Evolutionary conservation across 92 coral and sea anemone genomes (phyloP).

Genomic region (Zoanthus gigantus): DNA sequence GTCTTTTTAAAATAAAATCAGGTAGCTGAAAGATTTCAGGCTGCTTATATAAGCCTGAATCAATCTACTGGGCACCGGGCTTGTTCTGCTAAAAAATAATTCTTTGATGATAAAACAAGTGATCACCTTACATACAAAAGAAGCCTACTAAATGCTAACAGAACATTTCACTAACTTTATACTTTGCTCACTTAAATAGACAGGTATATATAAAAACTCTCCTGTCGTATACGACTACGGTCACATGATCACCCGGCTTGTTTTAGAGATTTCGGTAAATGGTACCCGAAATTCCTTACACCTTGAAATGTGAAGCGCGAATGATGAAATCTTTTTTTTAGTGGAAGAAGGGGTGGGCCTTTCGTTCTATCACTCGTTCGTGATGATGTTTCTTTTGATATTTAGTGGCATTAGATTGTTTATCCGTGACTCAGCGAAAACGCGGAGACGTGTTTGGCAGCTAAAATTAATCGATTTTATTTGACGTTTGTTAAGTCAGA

Average conservation of each 20-base stretch:
- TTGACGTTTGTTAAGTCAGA: not conserved
- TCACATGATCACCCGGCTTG: not conserved
- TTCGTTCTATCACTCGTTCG: no score
- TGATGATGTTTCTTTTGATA: no score
- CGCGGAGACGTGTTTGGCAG: not conserved
- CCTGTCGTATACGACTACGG: not conserved
- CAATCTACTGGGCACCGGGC: not conserved
- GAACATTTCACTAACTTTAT: not conserved
- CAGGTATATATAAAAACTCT: not conserved
- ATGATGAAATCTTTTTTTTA: no score
- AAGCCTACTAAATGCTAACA: conserved; percentile 28
- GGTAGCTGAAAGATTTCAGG: not conserved
- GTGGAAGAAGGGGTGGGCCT: no score
- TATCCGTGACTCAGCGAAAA: not conserved
- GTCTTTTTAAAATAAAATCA: not conserved
- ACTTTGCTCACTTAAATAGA: conserved; percentile 23
- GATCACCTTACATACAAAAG: not conserved
- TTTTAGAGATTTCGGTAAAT: no score
- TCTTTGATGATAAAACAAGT: conserved; percentile 22
- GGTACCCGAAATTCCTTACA: no score
- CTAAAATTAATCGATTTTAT: not conserved
- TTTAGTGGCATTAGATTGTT: no score
- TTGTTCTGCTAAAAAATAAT: not conserved
- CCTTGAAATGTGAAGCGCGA: no score
- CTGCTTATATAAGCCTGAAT: not conserved